Base-by-base conservation (phyloP, 2,888 invertebrate genomes). In the Aporophyla nigra region DNA sequence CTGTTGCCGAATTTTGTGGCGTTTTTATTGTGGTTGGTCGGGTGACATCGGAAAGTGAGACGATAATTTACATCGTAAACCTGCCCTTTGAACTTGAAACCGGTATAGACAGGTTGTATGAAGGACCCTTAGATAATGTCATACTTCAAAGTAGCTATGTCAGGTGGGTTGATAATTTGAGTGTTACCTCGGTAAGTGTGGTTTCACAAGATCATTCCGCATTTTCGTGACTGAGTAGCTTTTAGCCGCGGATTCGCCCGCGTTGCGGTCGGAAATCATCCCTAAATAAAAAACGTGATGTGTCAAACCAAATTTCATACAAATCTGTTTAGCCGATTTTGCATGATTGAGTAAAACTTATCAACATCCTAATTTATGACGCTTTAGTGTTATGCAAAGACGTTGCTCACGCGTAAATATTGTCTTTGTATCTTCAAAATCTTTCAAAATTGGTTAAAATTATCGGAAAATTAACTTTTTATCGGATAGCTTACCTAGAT, bases 11-110 rank as follows among this genome's bases (percentile, higher is more conserved):
- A 21, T 75, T 76, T 83, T 62, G 74, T 61, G 46, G 63, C 27
- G 12, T 10, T 69, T 83, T 83, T 82, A 59, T 66, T 40, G 58
- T 56, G 43, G 68, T 46, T 7, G 61, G 21, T 56, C 14, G 24
- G n/a, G 19, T 27, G 56, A 62, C 12, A 56, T 51, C 27, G 54
- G 40, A 40, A 61, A 51, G 40, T 1, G 78, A 53, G 16, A 27
- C 56, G 51, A 58, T 79, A n/a, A 63, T 51, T 58, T 14, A 40
- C 27, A 43, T 83, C 51, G 61, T 83, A 69, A 79, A 58, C 6
- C 14, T 27, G n/a, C 43, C 21, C 43, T 24, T 59, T 40, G 40
- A 58, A 62, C 16, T 51, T 69, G 68, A 68, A n/a, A 9, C 4
- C 14, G 49, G 21, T 24, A n/a, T 27, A 27, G 21, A 46, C 46